A percentile compares a stretch with the other conserved stretches of the same genome.
These are phyloP conservation scores for Meleagris gallopavo DNA, from an alignment of 2,113 vertebrate species.

Conservation along the genomic window DNA sequence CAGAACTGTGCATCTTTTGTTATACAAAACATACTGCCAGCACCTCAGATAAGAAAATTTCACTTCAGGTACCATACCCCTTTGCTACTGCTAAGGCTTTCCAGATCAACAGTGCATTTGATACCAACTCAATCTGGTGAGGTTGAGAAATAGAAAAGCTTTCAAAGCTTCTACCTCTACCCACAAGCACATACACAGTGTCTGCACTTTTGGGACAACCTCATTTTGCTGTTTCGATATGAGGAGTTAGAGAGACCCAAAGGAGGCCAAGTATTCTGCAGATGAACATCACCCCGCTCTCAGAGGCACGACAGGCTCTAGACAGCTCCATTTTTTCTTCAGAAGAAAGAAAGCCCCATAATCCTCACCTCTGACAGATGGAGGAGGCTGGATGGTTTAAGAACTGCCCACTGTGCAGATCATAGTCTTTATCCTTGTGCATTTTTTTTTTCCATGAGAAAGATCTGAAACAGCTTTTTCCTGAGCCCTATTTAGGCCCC, in stretches of 20 bases:
- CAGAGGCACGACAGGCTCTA: not conserved
- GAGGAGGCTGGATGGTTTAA: not conserved
- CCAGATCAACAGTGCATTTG: not conserved
- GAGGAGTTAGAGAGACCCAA: not conserved
- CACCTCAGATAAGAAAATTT: not conserved
- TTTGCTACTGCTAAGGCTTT: not conserved
- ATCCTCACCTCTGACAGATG: not conserved
- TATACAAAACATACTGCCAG: not conserved
- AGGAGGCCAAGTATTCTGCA: not conserved
- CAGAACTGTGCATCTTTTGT: not conserved
- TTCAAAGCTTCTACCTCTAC: not conserved
- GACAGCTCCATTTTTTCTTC: not conserved
- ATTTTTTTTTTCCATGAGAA: not conserved
- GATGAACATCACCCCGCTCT: not conserved
- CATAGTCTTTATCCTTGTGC: not conserved
- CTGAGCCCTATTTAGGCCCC: not conserved
- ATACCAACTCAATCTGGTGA: not conserved
- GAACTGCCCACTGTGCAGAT: not conserved
- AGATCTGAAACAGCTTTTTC: not conserved
- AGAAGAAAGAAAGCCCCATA: not conserved
- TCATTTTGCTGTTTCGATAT: not conserved
- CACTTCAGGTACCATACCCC: not conserved
- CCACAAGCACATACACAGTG: rapidly evolving
- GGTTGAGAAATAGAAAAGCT: not conserved
- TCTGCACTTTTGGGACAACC: not conserved